A percentile compares a stretch with the other conserved stretches of the same genome.
Conservation (phyloP, 2,113 vertebrate species). For the Otolemur garnettii region DNA sequence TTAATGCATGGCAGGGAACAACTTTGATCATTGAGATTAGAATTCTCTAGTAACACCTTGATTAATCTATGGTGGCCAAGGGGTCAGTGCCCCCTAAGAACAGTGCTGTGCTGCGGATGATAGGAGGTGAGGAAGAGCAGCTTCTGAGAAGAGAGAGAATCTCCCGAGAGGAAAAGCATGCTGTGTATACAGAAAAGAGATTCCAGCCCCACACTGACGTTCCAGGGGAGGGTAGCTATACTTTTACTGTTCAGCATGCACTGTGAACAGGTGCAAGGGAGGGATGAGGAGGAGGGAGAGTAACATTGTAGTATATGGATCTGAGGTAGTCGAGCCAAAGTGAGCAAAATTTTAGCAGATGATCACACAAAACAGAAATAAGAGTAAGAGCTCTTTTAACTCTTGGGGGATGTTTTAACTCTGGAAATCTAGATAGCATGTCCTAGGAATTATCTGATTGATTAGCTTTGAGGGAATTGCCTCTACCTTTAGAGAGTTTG, state of each 20-base stretch:
- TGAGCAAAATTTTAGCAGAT: neutral
- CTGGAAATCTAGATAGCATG: neutral
- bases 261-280: accelerated
- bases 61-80: neutral
- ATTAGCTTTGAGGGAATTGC: neutral
- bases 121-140: neutral
- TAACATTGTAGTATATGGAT: neutral
- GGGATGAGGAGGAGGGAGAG: too few species aligned
- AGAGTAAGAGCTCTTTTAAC: neutral
- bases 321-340: neutral
- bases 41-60: neutral
- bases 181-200: neutral
- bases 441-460: neutral
- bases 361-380: neutral
- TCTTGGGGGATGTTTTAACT: neutral
- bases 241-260: neutral
- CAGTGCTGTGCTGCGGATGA: accelerated
- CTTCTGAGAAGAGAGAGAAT: neutral
- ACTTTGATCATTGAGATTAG: neutral
- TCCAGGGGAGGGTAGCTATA: neutral
- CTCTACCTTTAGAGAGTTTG: neutral
- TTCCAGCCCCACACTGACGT: accelerated
- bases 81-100: neutral
- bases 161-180: neutral
- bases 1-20: neutral